Conservation (phyloP, 2,888 invertebrate genomes). For the Leptopilina drosophilae region DNA sequence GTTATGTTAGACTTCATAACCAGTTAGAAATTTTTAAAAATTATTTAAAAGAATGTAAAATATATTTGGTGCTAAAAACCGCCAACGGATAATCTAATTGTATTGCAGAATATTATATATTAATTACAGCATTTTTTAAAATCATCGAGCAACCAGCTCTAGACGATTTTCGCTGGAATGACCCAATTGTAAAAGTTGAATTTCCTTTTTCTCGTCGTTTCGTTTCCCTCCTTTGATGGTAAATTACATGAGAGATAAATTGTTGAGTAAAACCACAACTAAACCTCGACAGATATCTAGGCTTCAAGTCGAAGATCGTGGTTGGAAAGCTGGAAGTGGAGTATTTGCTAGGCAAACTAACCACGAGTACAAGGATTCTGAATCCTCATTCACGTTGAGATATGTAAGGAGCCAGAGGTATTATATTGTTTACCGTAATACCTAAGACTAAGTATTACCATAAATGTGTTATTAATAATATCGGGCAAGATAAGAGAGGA, state of each 20-base stretch:
- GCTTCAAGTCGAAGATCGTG: slow-evolving; percentile 27
- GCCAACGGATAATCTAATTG: too few relatives aligned
- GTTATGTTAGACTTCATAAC: too few relatives aligned
- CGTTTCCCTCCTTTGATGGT: not conserved
- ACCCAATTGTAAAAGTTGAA: too few relatives aligned
- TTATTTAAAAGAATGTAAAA: too few relatives aligned
- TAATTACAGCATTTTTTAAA: too few relatives aligned
- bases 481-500: slow-evolving; percentile 48
- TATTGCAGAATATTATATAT: too few relatives aligned
- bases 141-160: too few relatives aligned
- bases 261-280: slow-evolving; percentile 18
- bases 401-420: slow-evolving; percentile 45
- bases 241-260: slow-evolving; percentile 22
- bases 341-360: slow-evolving; percentile 39
- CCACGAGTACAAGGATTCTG: slow-evolving; percentile 9
- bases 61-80: too few relatives aligned
- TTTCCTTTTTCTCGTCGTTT: not conserved
- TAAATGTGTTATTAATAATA: slow-evolving; percentile 68
- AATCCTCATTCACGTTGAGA: slow-evolving; percentile 21
- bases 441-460: slow-evolving; percentile 55
- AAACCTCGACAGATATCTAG: slow-evolving; percentile 22
- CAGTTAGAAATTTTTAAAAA: too few relatives aligned
- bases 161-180: too few relatives aligned
- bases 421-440: slow-evolving; percentile 61
- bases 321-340: slow-evolving; percentile 26